Evolutionary conservation across 1,140 invertebrate species (phyloP), one percentile per base, ranked within the genome.

Genomic region (Hycleus phaleratus): DNA sequence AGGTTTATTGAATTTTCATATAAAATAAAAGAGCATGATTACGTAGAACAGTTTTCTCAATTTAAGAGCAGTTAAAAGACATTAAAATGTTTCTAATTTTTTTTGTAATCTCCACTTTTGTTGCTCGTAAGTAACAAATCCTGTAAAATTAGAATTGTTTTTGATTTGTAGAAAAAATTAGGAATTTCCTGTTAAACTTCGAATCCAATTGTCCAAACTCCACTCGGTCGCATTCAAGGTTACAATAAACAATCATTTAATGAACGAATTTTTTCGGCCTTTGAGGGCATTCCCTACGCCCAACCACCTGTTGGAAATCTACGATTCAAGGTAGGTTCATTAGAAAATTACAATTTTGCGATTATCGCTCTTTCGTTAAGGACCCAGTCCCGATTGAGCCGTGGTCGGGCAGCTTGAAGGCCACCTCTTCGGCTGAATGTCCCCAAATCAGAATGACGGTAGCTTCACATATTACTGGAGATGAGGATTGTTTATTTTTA

Each of bases 221-320:
- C 50, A 12, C 44, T 57, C 39, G 62, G 62, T 32, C 11, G 2
- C 48, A 50, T 64, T 8, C 43, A 12, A 3, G 62, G 62, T 0
- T 26, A 46, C 32, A 47, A 42, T 11, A 39, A 55, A 25, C 26
- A 24, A 12, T 75, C 75, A 4, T 57, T 65, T 39, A 63, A 75
- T 48, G 75, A 75, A 10, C 67, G 63, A 64, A 59, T 58, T 10
- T 77, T 79, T 24, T 74, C 80, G 52, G 76, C 77, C 7, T 85
- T 82, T 58, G 73, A 80, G 56, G 80, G 81, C 8, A 77, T 85
- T 49, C 83, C 84, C 9, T 85, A 81, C 62, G 83, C 83, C 2
- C 65, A 77, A 58, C 78, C 83, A 12, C 82, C 82, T 3, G 61
- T 82, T 38, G 80, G 78, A 38, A 71, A 78, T 48, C 72, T 80